A percentile compares a stretch with the other conserved stretches of the same genome.
Conservation (phyloP, 2,888 invertebrate species). For the Prenolepis imparis region DNA sequence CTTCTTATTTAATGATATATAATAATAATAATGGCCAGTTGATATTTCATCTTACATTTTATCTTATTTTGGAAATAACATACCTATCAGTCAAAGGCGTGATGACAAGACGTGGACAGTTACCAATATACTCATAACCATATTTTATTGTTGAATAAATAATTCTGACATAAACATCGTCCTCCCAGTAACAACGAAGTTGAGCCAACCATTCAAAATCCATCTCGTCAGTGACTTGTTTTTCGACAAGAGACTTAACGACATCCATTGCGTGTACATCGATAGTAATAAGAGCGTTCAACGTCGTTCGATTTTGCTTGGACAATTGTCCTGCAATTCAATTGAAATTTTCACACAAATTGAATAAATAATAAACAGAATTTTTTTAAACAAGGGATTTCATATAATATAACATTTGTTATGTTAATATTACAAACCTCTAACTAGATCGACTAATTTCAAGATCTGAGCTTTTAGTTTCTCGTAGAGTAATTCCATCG, state of each 20-base stretch:
- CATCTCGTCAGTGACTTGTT: slow-evolving; percentile 90
- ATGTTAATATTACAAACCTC: slow-evolving; percentile 80
- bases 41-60: neutral
- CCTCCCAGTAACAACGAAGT: slow-evolving; percentile 93
- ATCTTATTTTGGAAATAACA: neutral
- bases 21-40: neutral
- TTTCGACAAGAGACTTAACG: slow-evolving; percentile 89
- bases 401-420: neutral
- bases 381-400: neutral
- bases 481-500: slow-evolving; percentile 88
- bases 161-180: slow-evolving; percentile 90
- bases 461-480: slow-evolving; percentile 89
- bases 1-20: too few relatives aligned
- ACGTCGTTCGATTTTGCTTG: slow-evolving; percentile 91
- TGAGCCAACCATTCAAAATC: slow-evolving; percentile 96
- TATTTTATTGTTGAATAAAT: slow-evolving; percentile 93
- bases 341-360: neutral
- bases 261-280: slow-evolving; percentile 96
- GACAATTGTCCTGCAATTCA: slow-evolving; percentile 89
- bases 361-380: too few relatives aligned
- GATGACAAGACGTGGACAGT: slow-evolving; percentile 92
- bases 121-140: slow-evolving; percentile 95
- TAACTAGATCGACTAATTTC: slow-evolving; percentile 91
- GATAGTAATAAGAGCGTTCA: slow-evolving; percentile 94
- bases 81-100: slow-evolving; percentile 91